Conservation (phyloP, 1,140 invertebrate genomes). For the Saccostrea glomerata region DNA sequence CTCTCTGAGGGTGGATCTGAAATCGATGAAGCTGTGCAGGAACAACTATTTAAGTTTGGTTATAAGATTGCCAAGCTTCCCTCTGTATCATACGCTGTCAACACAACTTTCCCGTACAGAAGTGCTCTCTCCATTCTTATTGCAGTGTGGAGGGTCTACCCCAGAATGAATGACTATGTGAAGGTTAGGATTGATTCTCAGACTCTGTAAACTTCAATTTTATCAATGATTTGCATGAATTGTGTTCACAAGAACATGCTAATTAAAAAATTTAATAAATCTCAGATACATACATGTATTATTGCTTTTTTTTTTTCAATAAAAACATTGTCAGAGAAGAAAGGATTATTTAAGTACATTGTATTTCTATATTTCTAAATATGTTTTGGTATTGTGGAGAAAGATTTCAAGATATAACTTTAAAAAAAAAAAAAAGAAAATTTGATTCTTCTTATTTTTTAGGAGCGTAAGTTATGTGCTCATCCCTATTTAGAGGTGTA, state of each 20-base stretch:
- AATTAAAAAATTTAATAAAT: no score
- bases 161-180: slow-evolving; percentile 76
- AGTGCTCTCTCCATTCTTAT: slow-evolving; percentile 79
- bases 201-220: not conserved
- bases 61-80: slow-evolving; percentile 78
- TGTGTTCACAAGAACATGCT: not conserved
- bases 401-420: no score
- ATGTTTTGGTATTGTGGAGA: no score
- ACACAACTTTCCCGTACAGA: slow-evolving; percentile 78
- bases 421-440: no score
- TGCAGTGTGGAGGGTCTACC: slow-evolving; percentile 79
- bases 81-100: slow-evolving; percentile 77
- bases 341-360: no score
- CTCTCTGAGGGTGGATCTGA: slow-evolving; percentile 70
- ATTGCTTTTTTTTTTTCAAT: no score
- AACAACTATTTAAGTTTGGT: slow-evolving; percentile 69
- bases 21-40: slow-evolving; percentile 61
- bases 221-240: not conserved
- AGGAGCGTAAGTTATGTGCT: slow-evolving; percentile 79
- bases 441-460: slow-evolving; percentile 48
- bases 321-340: no score
- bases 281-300: no score
- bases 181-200: slow-evolving; percentile 65
- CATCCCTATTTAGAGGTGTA: slow-evolving; percentile 80
- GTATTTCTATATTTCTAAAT: no score